A percentile compares a stretch with the other conserved stretches of the same genome.
Conservation (phyloP, 2,888 invertebrate genomes). For the Venustoraphidia nigricollis region DNA sequence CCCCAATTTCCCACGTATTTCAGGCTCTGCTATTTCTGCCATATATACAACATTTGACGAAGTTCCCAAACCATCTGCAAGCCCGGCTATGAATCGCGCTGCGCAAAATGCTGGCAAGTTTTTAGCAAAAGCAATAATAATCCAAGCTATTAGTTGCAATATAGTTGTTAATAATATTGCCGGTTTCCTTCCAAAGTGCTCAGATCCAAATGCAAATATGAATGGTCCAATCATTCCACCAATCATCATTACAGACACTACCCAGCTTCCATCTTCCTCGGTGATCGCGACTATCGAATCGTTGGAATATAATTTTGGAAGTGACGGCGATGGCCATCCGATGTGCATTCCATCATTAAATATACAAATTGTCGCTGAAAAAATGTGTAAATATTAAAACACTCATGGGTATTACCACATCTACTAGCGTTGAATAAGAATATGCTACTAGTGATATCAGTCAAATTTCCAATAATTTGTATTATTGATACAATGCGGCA, state of each 20-base stretch:
- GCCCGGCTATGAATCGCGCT: conserved; percentile 33
- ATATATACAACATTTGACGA: conserved; percentile 37
- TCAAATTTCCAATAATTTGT: no score
- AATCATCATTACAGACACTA: conserved; percentile 1
- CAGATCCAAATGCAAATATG: conserved; percentile 1
- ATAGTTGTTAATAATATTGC: conserved; percentile 1
- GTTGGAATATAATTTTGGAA: conserved; percentile 4
- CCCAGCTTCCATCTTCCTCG: conserved; percentile 3
- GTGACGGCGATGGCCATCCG: conserved; percentile 4
- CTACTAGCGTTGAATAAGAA: no score
- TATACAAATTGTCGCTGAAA: no score
- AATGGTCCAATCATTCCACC: conserved; percentile 4
- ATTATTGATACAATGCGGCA: no score
- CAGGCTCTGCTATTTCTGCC: conserved; percentile 39
- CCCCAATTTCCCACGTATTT: conserved; percentile 40
- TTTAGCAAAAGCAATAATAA: conserved; percentile 1
- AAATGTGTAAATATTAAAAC: no score
- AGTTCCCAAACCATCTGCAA: conserved; percentile 29
- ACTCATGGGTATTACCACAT: not conserved
- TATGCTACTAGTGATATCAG: no score
- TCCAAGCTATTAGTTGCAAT: conserved; percentile 3
- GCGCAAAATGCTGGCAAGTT: not conserved
- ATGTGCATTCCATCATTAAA: not conserved
- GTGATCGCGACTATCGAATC: conserved; percentile 1
- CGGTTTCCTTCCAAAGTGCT: conserved; percentile 1